These are phyloP conservation scores for Scytalopus superciliaris DNA, from an alignment of 2,113 vertebrate species.

Conservation along the genomic window DNA sequence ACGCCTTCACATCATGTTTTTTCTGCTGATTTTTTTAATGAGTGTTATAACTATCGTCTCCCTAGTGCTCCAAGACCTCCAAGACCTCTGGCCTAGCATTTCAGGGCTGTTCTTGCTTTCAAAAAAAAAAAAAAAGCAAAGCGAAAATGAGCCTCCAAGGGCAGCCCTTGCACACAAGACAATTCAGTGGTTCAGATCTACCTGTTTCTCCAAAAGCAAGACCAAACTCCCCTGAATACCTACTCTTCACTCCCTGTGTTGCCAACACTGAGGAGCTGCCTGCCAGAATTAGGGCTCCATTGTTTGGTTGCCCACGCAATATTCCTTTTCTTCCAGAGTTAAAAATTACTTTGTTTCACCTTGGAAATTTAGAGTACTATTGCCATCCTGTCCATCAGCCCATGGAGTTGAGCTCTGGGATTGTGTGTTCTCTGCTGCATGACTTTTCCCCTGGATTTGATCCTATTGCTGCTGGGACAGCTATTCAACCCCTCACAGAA, in stretches of 20 bases:
- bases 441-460: constrained; percentile 7
- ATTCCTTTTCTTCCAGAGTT: neutral
- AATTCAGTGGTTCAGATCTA: neutral
- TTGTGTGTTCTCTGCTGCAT: neutral
- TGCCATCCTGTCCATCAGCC: neutral
- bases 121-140: neutral
- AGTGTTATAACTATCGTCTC: neutral
- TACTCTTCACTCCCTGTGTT: neutral
- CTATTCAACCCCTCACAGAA: neutral
- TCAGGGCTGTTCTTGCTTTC: neutral
- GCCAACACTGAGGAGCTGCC: neutral
- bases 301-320: neutral
- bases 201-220: neutral
- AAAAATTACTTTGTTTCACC: neutral
- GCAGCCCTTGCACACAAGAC: neutral
- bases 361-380: neutral
- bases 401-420: neutral
- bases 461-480: neutral
- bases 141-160: neutral
- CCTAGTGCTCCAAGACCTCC: neutral
- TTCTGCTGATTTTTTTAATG: neutral
- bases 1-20: neutral
- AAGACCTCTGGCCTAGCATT: neutral
- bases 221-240: neutral
- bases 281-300: neutral